Evolutionary conservation across 2,797 vertebrate genomes (phyloP), one percentile per base, ranked within the genome.

Genomic region (Pampus argenteus): DNA sequence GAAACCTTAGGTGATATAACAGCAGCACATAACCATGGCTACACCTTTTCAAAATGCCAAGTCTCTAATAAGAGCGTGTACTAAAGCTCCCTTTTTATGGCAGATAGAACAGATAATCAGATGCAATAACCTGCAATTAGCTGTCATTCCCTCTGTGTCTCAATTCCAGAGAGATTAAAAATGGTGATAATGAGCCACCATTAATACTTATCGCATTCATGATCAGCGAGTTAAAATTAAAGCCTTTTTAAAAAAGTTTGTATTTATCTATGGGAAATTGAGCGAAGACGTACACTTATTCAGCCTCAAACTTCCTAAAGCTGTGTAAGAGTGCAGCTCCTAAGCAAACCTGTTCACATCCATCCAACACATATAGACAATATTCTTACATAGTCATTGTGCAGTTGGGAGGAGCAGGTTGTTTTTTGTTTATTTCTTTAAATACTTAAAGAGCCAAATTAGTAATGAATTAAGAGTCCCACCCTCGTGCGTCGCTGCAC

Each of bases 131-230:
- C 71, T 82, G 82, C 89, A 91, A 92, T 89, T 86, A 90, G 69
- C 82, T 87, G 84, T 84, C 86, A 88, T 81, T 89, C 73, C 74
- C 61, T 73, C 78, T 82, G 44, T 76, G 69, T 87, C 81, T 91
- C 77, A 79, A 62, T 87, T 86, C 66, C 74, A 82, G 75, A 85
- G 69, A 85, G 86, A 89, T 73, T 84, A 76, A 84, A 86, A 80
- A 76, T 71, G 54, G 64, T 3, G 80, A 90, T 89, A 87, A 88
- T 83, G 73, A 89, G 87, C 59, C 79, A 73, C 63, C 72, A 86
- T 92, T 87, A 88, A 85, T 74, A 61, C 84, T 78, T 84, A 90
- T 89, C 85, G 64, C 65, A 60, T 51, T 57, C 18, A 18, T 84
- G 80, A 89, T 87, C 79, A 74, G 60, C 38, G 74, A 70, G 61